Percentiles rank a stretch among this genome's conserved stretches.
Conservation (phyloP, 1,140 invertebrate genomes). For the Stenopsyche tienmushanensis region DNA sequence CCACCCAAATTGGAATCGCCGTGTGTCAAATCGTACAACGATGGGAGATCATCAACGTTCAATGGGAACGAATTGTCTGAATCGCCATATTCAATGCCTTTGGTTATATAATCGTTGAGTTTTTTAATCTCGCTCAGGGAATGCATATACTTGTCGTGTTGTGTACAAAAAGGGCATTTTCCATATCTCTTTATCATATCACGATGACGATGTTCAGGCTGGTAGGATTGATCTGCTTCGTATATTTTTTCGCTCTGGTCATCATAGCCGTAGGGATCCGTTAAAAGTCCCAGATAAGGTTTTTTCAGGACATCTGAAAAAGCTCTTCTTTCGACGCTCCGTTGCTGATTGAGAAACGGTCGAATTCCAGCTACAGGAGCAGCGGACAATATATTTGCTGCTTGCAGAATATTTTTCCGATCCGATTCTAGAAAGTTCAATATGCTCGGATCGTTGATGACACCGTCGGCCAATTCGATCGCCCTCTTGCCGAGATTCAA, state of each 20-base stretch:
- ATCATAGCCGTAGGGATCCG: constrained; percentile 5
- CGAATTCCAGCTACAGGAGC: too few relatives aligned
- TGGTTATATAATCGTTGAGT: constrained; percentile 4
- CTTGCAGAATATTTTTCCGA: neutral
- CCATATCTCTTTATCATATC: constrained; percentile 8
- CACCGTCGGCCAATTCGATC: neutral
- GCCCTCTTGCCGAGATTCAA: neutral
- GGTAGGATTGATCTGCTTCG: neutral
- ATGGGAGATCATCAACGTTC: too few relatives aligned
- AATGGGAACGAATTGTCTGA: neutral
- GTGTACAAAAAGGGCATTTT: constrained; percentile 3
- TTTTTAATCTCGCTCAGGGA: neutral
- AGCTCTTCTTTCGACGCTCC: neutral
- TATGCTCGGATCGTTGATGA: neutral
- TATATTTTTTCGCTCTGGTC: neutral
- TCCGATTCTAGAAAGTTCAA: neutral
- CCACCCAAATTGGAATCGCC: neutral
- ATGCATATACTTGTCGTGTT: neutral
- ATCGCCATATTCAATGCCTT: neutral
- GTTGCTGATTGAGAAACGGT: neutral
- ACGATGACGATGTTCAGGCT: neutral
- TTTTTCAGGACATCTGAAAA: constrained; percentile 5
- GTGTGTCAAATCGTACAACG: neutral
- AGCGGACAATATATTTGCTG: neutral
- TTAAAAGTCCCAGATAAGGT: constrained; percentile 14